Evolutionary conservation across 2,113 vertebrate species (phyloP), one percentile per base, ranked within the genome.

Genomic region (Sphyrna mokarran): DNA sequence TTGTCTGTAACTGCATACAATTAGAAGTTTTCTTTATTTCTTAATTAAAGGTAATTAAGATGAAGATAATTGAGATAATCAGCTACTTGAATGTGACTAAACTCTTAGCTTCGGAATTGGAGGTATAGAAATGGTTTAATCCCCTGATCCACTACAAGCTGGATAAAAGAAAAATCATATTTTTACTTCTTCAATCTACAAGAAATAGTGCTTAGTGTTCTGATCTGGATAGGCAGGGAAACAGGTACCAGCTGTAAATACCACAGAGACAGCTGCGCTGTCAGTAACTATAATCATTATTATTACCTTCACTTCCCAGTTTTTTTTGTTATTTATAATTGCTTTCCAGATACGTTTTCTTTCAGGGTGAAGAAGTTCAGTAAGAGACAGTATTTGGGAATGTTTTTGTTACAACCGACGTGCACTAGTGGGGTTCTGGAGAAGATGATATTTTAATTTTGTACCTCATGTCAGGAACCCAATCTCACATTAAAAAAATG

Each of bases 281-380:
- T 37, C 89, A 93, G 89, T 68, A 93, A 68, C 33, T 6, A 66
- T 66, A 66, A 66, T 93, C 58, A 66, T 93, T 68, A 93, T 93
- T 93, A 93, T 68, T 93, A 37, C 87, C 86, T 89, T 54, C 48
- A 11, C 86, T 89, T 89, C 16, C 58, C 13, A 87, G 83, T 22
- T 40, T 61, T 61, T 22, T 83, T 37, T 29, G 54, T 89, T 89
- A 89, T 61, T 40, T 63, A 63, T n/a, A 91, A 91, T 61, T 91
- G 14, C 87, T 61, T 90, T 29, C 87, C 33, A 6, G 29, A 61
- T 61, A 33, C 54, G 61, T 61, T 87, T 87, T 48, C 22, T 87
- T 87, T 54, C 37, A 61, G 54, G 29, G 54, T 90, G 26, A 83
- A 80, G 78, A 80, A 40, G 48, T 90, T 90, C 87, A 58, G 14